A percentile compares a stretch with the other conserved stretches of the same genome.
phyloP scores from a whole-genome alignment of 2,113 vertebrate species.

The Ptilorrhoa leucosticta region DNA sequence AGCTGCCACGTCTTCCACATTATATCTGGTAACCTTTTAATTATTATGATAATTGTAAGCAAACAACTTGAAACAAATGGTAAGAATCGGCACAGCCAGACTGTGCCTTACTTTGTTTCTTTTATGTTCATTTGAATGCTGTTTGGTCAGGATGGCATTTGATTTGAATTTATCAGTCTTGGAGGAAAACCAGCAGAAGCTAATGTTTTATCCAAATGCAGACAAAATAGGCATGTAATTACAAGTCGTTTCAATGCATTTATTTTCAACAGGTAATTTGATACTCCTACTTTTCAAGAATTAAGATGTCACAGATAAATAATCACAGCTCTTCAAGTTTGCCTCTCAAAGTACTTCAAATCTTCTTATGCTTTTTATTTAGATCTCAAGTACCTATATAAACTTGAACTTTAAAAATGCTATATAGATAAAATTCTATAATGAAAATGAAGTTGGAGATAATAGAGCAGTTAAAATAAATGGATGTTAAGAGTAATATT shows the following conservation, averaged over 20 bases:
- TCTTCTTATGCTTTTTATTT: slow-evolving; percentile 9
- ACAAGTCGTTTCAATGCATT: slow-evolving; percentile 60
- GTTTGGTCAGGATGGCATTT: slow-evolving; percentile 13
- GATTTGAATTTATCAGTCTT: slow-evolving; percentile 35
- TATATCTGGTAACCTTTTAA: slow-evolving; percentile 24
- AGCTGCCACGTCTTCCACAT: not conserved
- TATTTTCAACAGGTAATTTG: slow-evolving; percentile 65
- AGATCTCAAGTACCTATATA: slow-evolving; percentile 12
- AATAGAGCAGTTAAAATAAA: not conserved
- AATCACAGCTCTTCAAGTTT: slow-evolving; percentile 59
- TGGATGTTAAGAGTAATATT: not conserved
- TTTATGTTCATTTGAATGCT: not conserved
- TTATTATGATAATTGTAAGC: slow-evolving; percentile 36
- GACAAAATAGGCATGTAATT: slow-evolving; percentile 65
- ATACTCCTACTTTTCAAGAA: slow-evolving; percentile 62
- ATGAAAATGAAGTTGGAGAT: not conserved
- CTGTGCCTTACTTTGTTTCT: not conserved
- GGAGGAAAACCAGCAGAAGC: slow-evolving; percentile 51
- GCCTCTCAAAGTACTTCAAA: slow-evolving; percentile 49
- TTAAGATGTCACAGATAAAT: slow-evolving; percentile 69
- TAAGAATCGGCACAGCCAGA: not conserved
- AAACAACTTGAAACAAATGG: slow-evolving; percentile 42
- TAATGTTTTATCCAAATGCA: slow-evolving; percentile 48
- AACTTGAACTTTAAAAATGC: slow-evolving; percentile 33
- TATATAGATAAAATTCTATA: not conserved